Conservation (phyloP, 2,888 invertebrate species). For the Meliscaeva auricollis region DNA sequence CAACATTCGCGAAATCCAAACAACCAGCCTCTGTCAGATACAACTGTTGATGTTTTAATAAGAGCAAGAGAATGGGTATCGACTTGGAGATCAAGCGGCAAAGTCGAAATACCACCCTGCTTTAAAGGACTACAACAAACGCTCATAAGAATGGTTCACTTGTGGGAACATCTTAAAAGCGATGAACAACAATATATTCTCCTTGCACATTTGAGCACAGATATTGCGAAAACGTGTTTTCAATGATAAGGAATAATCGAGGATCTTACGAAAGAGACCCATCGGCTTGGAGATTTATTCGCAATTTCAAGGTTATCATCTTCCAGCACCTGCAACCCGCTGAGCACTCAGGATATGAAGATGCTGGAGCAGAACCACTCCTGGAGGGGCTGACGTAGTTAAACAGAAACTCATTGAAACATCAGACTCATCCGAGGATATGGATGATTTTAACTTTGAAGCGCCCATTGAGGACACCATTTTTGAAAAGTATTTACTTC, state of each 20-base stretch:
- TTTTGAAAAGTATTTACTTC: too few relatives aligned
- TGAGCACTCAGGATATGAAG: background rate
- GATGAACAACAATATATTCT: background rate
- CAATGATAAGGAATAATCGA: background rate
- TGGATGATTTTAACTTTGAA: too few relatives aligned
- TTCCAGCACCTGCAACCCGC: background rate
- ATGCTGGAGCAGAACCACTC: background rate
- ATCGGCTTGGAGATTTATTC: background rate
- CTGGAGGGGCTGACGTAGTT: background rate
- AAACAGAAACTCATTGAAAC: too few relatives aligned
- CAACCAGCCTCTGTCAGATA: too few relatives aligned
- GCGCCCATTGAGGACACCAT: too few relatives aligned
- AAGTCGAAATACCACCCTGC: background rate
- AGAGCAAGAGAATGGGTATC: background rate
- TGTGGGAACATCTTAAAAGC: constrained; percentile 1
- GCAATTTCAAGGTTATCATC: background rate
- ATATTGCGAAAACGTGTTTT: constrained; percentile 3
- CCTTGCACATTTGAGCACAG: background rate
- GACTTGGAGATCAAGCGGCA: background rate
- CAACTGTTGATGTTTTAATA: too few relatives aligned
- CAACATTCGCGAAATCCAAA: background rate
- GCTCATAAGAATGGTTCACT: background rate
- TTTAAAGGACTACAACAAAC: constrained; percentile 17
- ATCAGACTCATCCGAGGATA: too few relatives aligned
- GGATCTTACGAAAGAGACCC: background rate